Conservation (phyloP, 2,888 invertebrate genomes). For the Alentia gelatinosa region DNA sequence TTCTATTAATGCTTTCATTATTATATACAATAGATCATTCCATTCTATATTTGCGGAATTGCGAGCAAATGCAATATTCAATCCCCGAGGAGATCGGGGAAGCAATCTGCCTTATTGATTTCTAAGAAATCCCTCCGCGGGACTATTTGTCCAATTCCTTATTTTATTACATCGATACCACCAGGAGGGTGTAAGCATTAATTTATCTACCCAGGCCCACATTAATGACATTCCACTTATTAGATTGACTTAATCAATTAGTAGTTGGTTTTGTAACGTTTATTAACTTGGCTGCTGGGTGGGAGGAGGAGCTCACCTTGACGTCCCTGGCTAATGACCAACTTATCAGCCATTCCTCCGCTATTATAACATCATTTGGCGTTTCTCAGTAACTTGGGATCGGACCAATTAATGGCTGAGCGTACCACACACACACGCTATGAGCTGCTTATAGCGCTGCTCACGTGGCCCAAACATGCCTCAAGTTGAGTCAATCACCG, state of each 20-base stretch:
- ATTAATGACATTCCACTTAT: too few species aligned
- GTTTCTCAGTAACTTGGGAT: not conserved
- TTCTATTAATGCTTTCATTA: too few species aligned
- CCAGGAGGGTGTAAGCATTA: too few species aligned
- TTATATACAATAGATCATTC: too few species aligned
- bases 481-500: not conserved
- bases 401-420: not conserved
- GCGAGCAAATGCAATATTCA: too few species aligned
- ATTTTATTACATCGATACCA: too few species aligned
- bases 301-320: not conserved
- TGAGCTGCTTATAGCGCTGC: not conserved
- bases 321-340: slow-evolving; percentile 1
- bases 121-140: too few species aligned
- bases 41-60: too few species aligned
- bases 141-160: too few species aligned
- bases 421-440: not conserved
- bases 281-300: not conserved
- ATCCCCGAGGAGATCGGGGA: too few species aligned
- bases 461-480: not conserved
- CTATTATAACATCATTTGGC: not conserved
- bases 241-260: not conserved
- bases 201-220: too few species aligned
- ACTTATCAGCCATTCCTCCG: not conserved
- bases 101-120: too few species aligned
- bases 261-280: not conserved